Base-by-base conservation (phyloP, 1,140 invertebrate genomes). In the Calephelis virginiensis region DNA sequence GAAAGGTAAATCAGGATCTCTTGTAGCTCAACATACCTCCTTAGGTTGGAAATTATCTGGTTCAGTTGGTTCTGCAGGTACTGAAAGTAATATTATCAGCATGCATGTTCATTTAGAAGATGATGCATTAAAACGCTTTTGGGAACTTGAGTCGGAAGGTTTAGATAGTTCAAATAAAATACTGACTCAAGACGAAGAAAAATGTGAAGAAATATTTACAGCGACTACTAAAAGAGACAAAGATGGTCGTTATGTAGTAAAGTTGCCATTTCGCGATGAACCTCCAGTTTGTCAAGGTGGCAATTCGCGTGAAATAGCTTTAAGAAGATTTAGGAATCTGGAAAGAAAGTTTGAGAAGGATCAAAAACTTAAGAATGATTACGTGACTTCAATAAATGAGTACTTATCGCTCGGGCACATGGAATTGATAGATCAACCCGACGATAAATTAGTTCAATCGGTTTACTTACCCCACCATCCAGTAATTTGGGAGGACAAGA, bases 271-370 rank as follows among this genome's bases (percentile, higher is more conserved):
- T 50, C 49, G 49, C 8, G 13, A 50, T 17, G 49, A 50, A 17
- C 8, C 8, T 3, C 49, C 49, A 8, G 49, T n/a, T 1, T 50
- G 49, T 17, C 13, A 50, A 17, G 49, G 13, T 14, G 49, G 49
- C 3, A 17, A 17, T 14, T 50, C 49, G 13, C 49, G 49, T 4
- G 28, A 11, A 6, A 17, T 53, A 28, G 14, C 14, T 53, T 53
- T 53, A 8, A 9, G 11, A 50, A 50, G 13, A 14, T 53, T 53
- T 53, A 53, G 28, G 10, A 53, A 53, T 28, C 28, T 53, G 11
- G 50, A 53, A 28, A 53, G 50, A 28, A 53, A 53, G 11, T 53
- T 53, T 53, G 14, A 53, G 10, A 47, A 67, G 61, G 61, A 38
- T 12, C 10, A 5, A 13, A 43, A 62, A 40, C 14, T 45, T 62